A percentile compares a stretch with the other conserved stretches of the same genome.
These are phyloP conservation scores for Onthophagus sagittarius DNA, from an alignment of 2,888 invertebrate species.

Conservation along the genomic window DNA sequence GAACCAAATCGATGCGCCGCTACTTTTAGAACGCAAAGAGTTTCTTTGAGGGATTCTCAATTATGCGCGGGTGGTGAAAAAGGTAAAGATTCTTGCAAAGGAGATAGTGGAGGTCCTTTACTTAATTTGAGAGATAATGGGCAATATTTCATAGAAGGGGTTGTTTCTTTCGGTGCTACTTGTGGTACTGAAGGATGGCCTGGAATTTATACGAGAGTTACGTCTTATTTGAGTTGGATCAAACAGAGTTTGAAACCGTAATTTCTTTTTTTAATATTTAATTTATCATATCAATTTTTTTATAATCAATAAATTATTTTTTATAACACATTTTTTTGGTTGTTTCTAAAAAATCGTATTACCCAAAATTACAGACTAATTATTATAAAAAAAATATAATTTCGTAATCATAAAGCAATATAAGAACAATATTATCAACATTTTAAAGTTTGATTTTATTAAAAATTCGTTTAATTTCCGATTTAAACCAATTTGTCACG, in stretches of 20 bases:
- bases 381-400: too few species aligned
- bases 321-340: background rate
- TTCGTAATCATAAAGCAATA: too few species aligned
- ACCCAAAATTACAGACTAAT: too few species aligned
- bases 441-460: too few species aligned
- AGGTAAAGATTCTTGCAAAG: slow-evolving; percentile 64
- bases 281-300: background rate
- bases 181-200: slow-evolving; percentile 55
- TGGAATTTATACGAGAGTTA: slow-evolving; percentile 62
- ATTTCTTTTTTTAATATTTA: background rate
- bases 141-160: slow-evolving; percentile 50
- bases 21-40: slow-evolving; percentile 6
- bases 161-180: slow-evolving; percentile 55
- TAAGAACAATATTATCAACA: too few species aligned
- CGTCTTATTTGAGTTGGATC: slow-evolving; percentile 60
- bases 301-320: background rate
- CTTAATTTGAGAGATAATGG: slow-evolving; percentile 53
- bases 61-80: slow-evolving; percentile 67
- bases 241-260: slow-evolving; percentile 32
- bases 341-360: background rate
- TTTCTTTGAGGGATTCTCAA: slow-evolving; percentile 44
- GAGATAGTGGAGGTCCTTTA: slow-evolving; percentile 56
- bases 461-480: too few species aligned
- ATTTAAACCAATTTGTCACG: too few species aligned
- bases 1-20: background rate